Evolutionary conservation across 2,888 invertebrate species (phyloP).

Genomic region (Deilephila elpenor): DNA sequence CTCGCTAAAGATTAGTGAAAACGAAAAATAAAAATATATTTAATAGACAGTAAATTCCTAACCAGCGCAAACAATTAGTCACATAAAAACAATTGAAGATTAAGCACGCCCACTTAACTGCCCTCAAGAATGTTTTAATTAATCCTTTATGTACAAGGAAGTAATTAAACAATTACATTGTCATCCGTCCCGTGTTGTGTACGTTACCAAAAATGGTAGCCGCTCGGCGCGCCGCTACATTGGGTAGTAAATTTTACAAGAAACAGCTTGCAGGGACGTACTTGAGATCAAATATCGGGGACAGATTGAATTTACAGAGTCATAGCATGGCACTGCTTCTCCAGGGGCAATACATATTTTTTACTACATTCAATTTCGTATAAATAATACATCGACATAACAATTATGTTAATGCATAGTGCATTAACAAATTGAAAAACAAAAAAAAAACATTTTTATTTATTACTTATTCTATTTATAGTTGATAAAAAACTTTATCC

Average conservation of each 20-base stretch:
- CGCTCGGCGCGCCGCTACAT: conserved; percentile 16
- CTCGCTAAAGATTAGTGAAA: too few species aligned
- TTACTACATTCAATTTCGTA: too few species aligned
- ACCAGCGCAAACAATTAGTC: too few species aligned
- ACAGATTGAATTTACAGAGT: too few species aligned
- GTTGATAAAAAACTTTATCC: not conserved
- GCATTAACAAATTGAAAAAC: too few species aligned
- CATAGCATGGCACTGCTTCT: too few species aligned
- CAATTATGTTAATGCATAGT: too few species aligned
- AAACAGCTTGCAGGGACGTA: conserved; percentile 34
- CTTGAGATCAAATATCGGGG: not conserved
- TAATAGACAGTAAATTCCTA: too few species aligned
- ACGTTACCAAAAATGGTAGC: conserved; percentile 41
- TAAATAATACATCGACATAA: too few species aligned
- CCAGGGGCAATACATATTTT: too few species aligned
- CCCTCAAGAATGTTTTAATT: conserved; percentile 26
- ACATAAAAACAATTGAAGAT: not conserved
- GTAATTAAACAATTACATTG: conserved; percentile 45
- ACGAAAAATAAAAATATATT: too few species aligned
- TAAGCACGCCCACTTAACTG: not conserved
- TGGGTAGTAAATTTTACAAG: conserved; percentile 46
- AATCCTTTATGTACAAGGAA: conserved; percentile 38
- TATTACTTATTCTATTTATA: not conserved
- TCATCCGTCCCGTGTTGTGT: conserved; percentile 32
- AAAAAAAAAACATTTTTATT: not conserved